A percentile compares a stretch with the other conserved stretches of the same genome.
Evolutionary conservation across 1,140 invertebrate genomes (phyloP).

Genomic region (Drosophila serrata): DNA sequence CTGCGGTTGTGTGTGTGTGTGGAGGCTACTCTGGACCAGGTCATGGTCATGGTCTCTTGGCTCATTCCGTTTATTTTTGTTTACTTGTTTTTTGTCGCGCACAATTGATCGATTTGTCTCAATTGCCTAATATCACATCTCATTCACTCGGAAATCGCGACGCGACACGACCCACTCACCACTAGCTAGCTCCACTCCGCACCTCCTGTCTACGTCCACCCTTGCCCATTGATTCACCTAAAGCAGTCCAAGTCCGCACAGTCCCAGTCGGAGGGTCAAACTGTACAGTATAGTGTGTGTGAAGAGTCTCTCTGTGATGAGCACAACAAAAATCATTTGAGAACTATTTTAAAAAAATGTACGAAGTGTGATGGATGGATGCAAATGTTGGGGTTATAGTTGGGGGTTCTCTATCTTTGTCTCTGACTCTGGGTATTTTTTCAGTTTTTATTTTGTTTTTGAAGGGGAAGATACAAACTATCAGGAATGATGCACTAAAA

Average conservation of each 20-base stretch:
- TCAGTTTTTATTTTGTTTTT: conserved; percentile 1
- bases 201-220: conserved; percentile 3
- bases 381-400: conserved; percentile 22
- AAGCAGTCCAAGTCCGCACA: conserved; percentile 50
- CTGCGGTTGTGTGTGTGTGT: neutral
- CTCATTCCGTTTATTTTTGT: conserved; percentile 33
- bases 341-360: conserved; percentile 57
- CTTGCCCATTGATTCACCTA: conserved; percentile 35
- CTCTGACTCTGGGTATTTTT: conserved; percentile 24
- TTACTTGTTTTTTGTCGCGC: conserved; percentile 52
- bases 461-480: conserved; percentile 51
- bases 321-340: conserved; percentile 63
- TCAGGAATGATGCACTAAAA: neutral
- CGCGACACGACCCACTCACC: conserved; percentile 8
- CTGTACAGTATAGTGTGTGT: conserved; percentile 43
- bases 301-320: conserved; percentile 7
- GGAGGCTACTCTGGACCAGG: neutral
- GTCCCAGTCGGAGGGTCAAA: conserved; percentile 45
- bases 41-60: conserved; percentile 15
- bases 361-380: conserved; percentile 11
- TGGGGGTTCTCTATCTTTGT: neutral
- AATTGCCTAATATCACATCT: conserved; percentile 71
- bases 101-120: conserved; percentile 48
- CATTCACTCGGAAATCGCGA: conserved; percentile 38
- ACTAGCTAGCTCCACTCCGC: conserved; percentile 11